Base-by-base conservation (phyloP, 1,140 invertebrate species). In the Penaeus chinensis region DNA sequence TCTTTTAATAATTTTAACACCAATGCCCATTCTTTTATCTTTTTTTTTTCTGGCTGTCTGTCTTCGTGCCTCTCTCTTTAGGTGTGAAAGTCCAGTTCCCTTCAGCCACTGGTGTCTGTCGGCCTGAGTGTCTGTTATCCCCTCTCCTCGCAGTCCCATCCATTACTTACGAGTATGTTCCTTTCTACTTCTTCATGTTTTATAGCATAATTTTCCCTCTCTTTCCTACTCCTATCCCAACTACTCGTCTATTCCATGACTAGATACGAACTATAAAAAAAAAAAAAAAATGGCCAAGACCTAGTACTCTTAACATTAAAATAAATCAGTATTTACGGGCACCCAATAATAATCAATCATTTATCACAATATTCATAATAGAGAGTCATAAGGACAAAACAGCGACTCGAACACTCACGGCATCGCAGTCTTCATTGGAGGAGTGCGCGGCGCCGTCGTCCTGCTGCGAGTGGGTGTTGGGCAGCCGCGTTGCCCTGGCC, bases 401-500 rank as follows among this genome's bases (percentile, higher is more conserved):
- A 20, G 76, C 0, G 76, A n/a, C 18, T 19, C 18, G 3, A 60
- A 10, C 2, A 84, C 84, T 27, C n/a, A 86, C 84, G 69, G 54
- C 47, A 47, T 86, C 84, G n/a, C 81, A 61, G n/a, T 86, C 84
- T 42, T 86, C 84, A 66, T 63, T 80, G 81, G 66, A 61, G 3
- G 66, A 74, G 47, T 86, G 81, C 3, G 78, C 69, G 13, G 42
- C 42, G 80, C 47, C 47, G 7, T 81, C 79, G n/a, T 74, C 84
- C 60, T 24, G 81, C 54, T 69, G 32, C 60, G 84, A 32, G 65
- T 47, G 42, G 66, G 66, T 69, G 77, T 16, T 37, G 84, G 77
- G 20, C 32, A 37, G 81, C 20, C 81, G 47, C n/a, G 47, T 32
- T n/a, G 84, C 81, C 13, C 84, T 24, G 0, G 16, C 62, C 47